These are phyloP conservation scores for Zygogramma bicolorata DNA, from an alignment of 2,888 invertebrate genomes.

Conservation along the genomic window DNA sequence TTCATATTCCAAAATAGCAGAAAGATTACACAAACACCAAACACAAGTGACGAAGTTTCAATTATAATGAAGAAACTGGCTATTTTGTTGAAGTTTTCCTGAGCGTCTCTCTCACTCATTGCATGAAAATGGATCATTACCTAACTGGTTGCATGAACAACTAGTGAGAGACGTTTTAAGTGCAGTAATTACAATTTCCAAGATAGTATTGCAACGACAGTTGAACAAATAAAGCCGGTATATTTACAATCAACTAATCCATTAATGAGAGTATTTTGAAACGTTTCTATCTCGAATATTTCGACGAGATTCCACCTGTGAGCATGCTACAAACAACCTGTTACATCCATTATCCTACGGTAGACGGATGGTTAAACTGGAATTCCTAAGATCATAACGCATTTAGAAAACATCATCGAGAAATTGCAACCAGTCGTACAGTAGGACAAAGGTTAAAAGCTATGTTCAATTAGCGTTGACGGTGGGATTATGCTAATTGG, in stretches of 20 bases:
- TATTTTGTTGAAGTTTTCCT: too few relatives aligned
- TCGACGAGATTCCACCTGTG: not conserved
- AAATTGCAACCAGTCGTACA: slow-evolving; percentile 11
- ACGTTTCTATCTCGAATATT: not conserved
- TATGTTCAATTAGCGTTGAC: not conserved
- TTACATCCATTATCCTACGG: not conserved
- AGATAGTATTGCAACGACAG: not conserved
- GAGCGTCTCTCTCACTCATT: not conserved
- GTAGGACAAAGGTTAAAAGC: slow-evolving; percentile 19
- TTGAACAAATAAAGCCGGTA: not conserved
- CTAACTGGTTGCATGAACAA: not conserved
- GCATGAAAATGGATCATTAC: not conserved
- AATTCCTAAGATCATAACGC: not conserved
- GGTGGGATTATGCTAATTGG: slow-evolving; percentile 19
- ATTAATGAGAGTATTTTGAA: not conserved
- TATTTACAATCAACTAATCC: not conserved
- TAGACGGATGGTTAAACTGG: not conserved
- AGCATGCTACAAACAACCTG: not conserved
- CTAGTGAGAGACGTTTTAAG: not conserved
- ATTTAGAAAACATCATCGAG: not conserved
- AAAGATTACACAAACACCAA: too few relatives aligned
- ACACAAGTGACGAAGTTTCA: too few relatives aligned
- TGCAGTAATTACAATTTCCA: not conserved
- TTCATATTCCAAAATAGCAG: too few relatives aligned
- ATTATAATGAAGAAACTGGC: too few relatives aligned